Base-by-base conservation (phyloP, 2,113 vertebrate species). In the Lota lota region DNA sequence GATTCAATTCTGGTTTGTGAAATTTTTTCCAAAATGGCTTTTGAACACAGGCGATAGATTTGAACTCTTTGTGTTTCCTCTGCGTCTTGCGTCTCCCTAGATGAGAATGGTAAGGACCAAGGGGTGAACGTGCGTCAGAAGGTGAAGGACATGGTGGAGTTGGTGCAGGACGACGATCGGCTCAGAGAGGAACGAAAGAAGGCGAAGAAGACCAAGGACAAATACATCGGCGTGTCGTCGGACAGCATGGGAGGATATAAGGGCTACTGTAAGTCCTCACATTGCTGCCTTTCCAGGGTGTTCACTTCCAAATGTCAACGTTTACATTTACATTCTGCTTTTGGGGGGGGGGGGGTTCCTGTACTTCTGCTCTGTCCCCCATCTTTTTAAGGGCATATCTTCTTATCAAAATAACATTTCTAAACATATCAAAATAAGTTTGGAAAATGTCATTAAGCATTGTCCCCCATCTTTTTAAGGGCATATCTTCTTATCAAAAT, bases 121-220 rank as follows among this genome's bases (percentile, higher is more conserved):
- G 97, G 97, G 70, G 91, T 98, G 86, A 99, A 99, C 79, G 97
- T 99, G 73, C 94, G 97, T 66, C 97, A 99, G 86, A 99, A 99
- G 76, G 97, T 99, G 70, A 99, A 98, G 86, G 97, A 99, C 82
- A 76, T 97, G 92, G 94, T 99, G 67, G 97, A 97, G 19, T 97
- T 99, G 81, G 93, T 94, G 67, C 97, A 99, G 77, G 97, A 99
- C n/a, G 97, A 99, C 3, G 97, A 99, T 57, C 83, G 96, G 57
- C 92, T 99, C 11, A 92, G 97, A 68, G 97, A 99, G 81, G 97
- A 99, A 84, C 91, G 97, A 77, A 99, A 99, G 91, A 99, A 99
- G 77, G 97, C 97, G 4, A 99, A 98, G 91, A 98, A 97, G 88
- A 98, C 96, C 92, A 95, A 95, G 88, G 97, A 99, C 89, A 99